Evolutionary conservation across 2,797 vertebrate genomes (phyloP), one percentile per base, ranked within the genome.

Genomic region (Phoebastria nigripes): DNA sequence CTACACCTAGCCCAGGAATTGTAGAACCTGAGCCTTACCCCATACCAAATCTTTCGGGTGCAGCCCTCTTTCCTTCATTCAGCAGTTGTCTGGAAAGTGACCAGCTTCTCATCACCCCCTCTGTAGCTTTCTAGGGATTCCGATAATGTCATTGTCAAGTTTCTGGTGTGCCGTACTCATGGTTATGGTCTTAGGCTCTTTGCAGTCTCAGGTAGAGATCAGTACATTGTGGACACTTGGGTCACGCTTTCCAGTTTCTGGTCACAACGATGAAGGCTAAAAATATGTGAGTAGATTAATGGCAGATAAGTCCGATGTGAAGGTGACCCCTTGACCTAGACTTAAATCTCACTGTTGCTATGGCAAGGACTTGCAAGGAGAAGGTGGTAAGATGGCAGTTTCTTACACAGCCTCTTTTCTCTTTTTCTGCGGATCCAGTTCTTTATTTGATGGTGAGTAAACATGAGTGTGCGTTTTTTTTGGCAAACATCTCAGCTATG

Each of bases 81-180:
- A 73, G 33, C 47, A 31, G 51, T 31, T 55, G 26, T 55, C 35
- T 67, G 65, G 59, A 21, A 51, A 12, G 31, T 15, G 21, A n/a
- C 37, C 42, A 33, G 13, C 28, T 73, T 35, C 52, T 77, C 24
- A 17, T 70, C 47, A 29, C 17, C 22, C 41, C 52, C 46, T 59
- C 69, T 11, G 22, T 20, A 77, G 63, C 35, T 88, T 85, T 69
- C 19, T 31, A 46, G 69, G 63, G 55, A 8, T 78, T 87, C 28
- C 2, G 1, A 0, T 12, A 5, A 6, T 11, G 37, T 19, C 47
- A 21, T 2, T 39, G n/a, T 74, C 25, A 26, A 33, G 20, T 37
- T 85, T 77, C 51, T 66, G 74, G 17, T 65, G 33, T 58, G 28
- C 20, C 24, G 6, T 78, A 6, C n/a, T 56, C 5, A 1, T 26